Evolutionary conservation across 2,888 invertebrate species (phyloP).

Genomic region (Salpingus planirostris): DNA sequence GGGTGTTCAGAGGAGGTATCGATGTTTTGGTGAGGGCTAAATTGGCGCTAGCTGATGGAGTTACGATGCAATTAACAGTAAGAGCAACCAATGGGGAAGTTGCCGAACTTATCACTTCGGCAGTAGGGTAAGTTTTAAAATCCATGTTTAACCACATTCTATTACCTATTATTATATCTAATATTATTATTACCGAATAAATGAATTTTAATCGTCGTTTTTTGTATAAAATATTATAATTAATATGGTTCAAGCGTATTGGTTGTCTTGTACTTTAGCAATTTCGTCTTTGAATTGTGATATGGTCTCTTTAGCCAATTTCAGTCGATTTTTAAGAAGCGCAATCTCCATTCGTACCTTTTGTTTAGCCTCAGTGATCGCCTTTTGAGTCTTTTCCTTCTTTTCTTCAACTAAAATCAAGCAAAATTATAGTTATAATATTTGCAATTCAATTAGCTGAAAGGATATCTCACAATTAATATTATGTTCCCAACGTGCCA

Average conservation of each 20-base stretch:
- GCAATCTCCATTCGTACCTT: slow-evolving; percentile 76
- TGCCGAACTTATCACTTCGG: slow-evolving; percentile 77
- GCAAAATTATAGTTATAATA: slow-evolving; percentile 2
- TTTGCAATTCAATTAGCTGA: background rate
- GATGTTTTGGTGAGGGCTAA: slow-evolving; percentile 84
- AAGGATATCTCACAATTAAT: slow-evolving; percentile 61
- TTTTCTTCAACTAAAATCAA: slow-evolving; percentile 76
- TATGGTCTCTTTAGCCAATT: slow-evolving; percentile 78
- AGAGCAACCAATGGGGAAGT: slow-evolving; percentile 78
- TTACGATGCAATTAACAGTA: slow-evolving; percentile 90
- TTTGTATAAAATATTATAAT: slow-evolving; percentile 11
- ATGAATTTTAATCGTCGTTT: too few relatives aligned
- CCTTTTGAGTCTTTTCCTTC: slow-evolving; percentile 69
- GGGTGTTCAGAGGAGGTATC: slow-evolving; percentile 83
- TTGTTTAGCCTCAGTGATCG: slow-evolving; percentile 67
- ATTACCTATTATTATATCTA: too few relatives aligned
- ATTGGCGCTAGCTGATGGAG: slow-evolving; percentile 69
- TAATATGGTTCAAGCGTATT: too few relatives aligned
- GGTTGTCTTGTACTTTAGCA: slow-evolving; percentile 40
- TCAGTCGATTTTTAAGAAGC: slow-evolving; percentile 75
- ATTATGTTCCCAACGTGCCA: slow-evolving; percentile 72
- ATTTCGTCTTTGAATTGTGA: slow-evolving; percentile 74
- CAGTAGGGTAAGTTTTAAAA: slow-evolving; percentile 60
- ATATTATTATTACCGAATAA: too few relatives aligned
- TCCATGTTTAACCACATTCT: slow-evolving; percentile 3